Percentiles rank a stretch among this genome's conserved stretches.
These are phyloP conservation scores for Trichopoda pennipes DNA, from an alignment of 2,888 invertebrate genomes.

Conservation along the genomic window DNA sequence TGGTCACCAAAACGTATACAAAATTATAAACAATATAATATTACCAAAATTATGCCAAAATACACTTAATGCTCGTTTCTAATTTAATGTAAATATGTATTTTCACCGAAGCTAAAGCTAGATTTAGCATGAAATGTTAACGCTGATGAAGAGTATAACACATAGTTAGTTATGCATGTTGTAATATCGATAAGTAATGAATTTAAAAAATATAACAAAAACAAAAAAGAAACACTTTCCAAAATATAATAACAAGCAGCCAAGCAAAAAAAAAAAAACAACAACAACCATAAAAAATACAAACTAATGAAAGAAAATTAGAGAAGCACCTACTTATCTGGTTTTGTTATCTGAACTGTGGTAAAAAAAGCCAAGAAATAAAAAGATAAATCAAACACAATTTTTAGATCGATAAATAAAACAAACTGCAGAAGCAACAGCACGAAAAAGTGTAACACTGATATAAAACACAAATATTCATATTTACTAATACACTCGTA, in stretches of 20 bases:
- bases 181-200: slow-evolving; percentile 51
- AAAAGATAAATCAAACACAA: slow-evolving; percentile 61
- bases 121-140: not conserved
- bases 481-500: slow-evolving; percentile 32
- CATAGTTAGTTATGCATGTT: slow-evolving; percentile 14
- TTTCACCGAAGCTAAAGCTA: not conserved
- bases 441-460: not conserved
- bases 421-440: not conserved
- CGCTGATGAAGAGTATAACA: not conserved
- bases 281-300: slow-evolving; percentile 28
- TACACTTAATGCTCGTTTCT: too few species aligned
- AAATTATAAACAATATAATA: too few species aligned
- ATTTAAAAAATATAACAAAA: slow-evolving; percentile 41
- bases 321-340: slow-evolving; percentile 68
- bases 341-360: slow-evolving; percentile 62
- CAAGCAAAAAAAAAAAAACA: slow-evolving; percentile 3
- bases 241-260: slow-evolving; percentile 53
- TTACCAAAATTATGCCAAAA: too few species aligned
- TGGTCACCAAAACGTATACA: too few species aligned
- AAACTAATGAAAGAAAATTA: slow-evolving; percentile 59
- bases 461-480: slow-evolving; percentile 18
- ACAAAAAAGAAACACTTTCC: slow-evolving; percentile 71
- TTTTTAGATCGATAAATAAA: slow-evolving; percentile 54
- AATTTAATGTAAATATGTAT: too few species aligned
- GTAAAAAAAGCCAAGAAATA: too few species aligned